A percentile compares a stretch with the other conserved stretches of the same genome.
Conservation (phyloP, 2,113 vertebrate genomes). For the Microcebus murinus region DNA sequence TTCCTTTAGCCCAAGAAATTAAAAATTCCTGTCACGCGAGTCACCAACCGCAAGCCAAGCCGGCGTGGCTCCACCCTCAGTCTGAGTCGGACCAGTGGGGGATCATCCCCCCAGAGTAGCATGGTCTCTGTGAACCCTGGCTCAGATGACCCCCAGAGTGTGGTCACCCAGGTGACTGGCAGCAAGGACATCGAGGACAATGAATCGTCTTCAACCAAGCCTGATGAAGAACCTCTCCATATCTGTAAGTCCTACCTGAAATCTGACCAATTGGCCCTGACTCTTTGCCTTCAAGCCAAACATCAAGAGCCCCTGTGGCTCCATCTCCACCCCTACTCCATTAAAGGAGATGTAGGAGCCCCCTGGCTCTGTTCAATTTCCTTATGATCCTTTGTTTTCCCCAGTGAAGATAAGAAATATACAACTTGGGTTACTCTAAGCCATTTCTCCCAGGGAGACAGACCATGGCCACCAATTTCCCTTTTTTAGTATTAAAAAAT, state of each 20-base stretch:
- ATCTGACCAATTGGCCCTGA: neutral
- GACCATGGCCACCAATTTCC: neutral
- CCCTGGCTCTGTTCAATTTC: neutral
- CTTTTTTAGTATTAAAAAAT: neutral
- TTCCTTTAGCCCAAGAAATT: conserved; percentile 72
- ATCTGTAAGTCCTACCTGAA: conserved; percentile 78
- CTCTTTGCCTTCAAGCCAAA: neutral
- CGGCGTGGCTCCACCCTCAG: conserved; percentile 24
- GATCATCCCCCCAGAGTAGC: conserved; percentile 81
- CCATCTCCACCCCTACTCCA: fast-evolving
- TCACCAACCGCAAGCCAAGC: conserved; percentile 59
- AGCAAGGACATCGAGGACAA: conserved; percentile 73
- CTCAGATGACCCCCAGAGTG: conserved; percentile 72
- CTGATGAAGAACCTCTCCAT: conserved; percentile 76
- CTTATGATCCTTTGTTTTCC: neutral
- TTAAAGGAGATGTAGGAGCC: too few relatives aligned
- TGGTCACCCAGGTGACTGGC: neutral
- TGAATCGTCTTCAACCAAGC: conserved; percentile 66
- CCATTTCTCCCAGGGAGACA: neutral
- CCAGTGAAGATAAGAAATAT: neutral
- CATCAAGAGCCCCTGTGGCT: neutral
- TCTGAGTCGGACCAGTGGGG: conserved; percentile 73
- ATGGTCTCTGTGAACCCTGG: conserved; percentile 70
- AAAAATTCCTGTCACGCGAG: neutral
- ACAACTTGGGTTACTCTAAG: neutral